Conservation (phyloP, 2,797 vertebrate species). For the Channallabes apus region DNA sequence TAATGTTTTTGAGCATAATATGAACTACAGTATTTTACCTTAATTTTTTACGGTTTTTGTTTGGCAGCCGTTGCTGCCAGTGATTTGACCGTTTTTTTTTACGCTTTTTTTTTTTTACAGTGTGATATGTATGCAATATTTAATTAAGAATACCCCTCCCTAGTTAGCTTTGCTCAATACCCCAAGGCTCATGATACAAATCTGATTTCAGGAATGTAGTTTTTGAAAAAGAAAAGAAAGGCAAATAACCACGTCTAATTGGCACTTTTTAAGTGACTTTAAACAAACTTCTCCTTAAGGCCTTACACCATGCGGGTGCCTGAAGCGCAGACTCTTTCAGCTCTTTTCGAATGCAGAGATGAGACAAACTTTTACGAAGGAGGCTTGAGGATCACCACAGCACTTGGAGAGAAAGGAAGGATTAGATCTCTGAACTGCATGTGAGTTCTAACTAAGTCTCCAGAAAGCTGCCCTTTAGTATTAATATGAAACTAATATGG, state of each 20-base stretch:
- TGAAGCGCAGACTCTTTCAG: constrained; percentile 11
- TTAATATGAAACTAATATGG: neutral
- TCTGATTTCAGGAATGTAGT: neutral
- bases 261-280: neutral
- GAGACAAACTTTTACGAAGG: neutral
- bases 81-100: too few species aligned
- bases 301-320: neutral
- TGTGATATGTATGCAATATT: neutral
- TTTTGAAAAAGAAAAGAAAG: neutral
- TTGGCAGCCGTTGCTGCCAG: too few species aligned
- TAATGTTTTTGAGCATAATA: too few species aligned
- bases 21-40: too few species aligned
- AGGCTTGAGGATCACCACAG: neutral
- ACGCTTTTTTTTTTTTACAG: too few species aligned
- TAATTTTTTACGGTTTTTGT: too few species aligned
- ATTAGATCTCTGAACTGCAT: neutral
- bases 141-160: neutral
- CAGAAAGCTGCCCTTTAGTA: constrained; percentile 6
- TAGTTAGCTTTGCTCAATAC: neutral
- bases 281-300: constrained; percentile 7
- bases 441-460: neutral
- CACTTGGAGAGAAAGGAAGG: neutral
- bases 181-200: neutral
- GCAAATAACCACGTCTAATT: neutral
- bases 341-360: neutral